Percentiles rank a stretch among this genome's conserved stretches.
Evolutionary conservation across 2,113 vertebrate genomes (phyloP).

Genomic region (Kobus ellipsiprymnus): DNA sequence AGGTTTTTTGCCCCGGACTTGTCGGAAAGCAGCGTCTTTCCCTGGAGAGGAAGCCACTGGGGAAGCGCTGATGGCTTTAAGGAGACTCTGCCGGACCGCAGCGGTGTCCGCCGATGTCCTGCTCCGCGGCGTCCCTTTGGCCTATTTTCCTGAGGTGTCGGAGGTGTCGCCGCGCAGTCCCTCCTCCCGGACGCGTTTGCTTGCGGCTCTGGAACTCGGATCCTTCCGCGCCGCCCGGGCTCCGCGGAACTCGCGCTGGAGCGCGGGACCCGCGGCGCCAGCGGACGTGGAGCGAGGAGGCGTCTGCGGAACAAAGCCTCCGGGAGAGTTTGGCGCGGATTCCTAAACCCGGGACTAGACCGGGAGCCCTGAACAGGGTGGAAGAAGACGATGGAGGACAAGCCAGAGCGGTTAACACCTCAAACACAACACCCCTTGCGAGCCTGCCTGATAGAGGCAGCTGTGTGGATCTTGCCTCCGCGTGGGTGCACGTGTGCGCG

Average conservation of each 20-base stretch:
- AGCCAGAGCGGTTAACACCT: neutral
- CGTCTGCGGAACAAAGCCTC: neutral
- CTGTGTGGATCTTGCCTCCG: neutral
- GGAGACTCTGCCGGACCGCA: neutral
- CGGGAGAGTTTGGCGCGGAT: neutral
- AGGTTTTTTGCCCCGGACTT: neutral
- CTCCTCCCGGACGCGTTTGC: fast-evolving
- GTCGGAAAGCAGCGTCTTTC: neutral
- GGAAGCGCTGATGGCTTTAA: neutral
- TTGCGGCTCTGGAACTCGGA: fast-evolving
- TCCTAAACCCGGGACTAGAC: neutral
- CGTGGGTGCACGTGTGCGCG: neutral
- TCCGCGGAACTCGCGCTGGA: fast-evolving
- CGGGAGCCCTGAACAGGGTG: neutral
- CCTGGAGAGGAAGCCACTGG: neutral
- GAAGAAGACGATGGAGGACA: neutral
- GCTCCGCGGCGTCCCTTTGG: neutral
- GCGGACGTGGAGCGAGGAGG: neutral
- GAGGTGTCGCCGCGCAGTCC: neutral
- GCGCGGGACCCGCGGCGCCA: fast-evolving
- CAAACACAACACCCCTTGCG: neutral
- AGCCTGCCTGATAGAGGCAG: neutral
- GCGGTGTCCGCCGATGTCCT: neutral
- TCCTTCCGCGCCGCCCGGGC: fast-evolving
- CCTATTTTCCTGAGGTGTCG: neutral